Evolutionary conservation across 2,797 vertebrate species (phyloP).

Genomic region (Chromis chromis): DNA sequence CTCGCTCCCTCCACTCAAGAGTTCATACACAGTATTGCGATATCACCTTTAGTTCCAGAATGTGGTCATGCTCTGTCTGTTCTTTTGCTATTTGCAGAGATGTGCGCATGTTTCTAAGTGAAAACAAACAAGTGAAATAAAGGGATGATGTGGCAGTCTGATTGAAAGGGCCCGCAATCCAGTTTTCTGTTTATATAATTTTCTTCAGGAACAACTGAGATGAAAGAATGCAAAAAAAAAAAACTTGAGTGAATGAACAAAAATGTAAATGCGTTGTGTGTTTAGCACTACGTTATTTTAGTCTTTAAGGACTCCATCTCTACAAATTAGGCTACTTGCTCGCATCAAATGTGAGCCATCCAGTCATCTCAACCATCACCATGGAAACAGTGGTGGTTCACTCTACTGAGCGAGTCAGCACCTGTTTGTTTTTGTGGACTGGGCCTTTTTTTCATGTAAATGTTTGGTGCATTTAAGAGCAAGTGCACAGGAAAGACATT

Average conservation of each 20-base stretch:
- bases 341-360: constrained; percentile 55
- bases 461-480: constrained; percentile 27
- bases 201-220: constrained; percentile 7
- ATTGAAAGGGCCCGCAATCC: constrained; percentile 19
- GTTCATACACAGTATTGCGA: constrained; percentile 9
- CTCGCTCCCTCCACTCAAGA: constrained; percentile 22
- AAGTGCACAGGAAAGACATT: constrained; percentile 39
- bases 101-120: not conserved
- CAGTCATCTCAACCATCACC: constrained; percentile 68
- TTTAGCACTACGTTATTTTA: constrained; percentile 22
- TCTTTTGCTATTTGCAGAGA: constrained; percentile 6
- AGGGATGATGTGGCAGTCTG: constrained; percentile 9
- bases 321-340: constrained; percentile 42
- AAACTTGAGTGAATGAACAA: not conserved
- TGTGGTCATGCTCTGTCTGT: constrained; percentile 10
- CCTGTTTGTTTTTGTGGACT: constrained; percentile 55
- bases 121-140: constrained; percentile 8
- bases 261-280: not conserved
- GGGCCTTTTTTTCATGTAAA: constrained; percentile 56
- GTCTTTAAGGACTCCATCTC: constrained; percentile 30
- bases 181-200: constrained; percentile 17
- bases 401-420: constrained; percentile 38
- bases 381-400: constrained; percentile 78
- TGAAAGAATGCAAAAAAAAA: constrained; percentile 3
- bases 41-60: constrained; percentile 21